Conservation (phyloP, 2,797 vertebrate species). For the Sternarchorhynchus goeldii region DNA sequence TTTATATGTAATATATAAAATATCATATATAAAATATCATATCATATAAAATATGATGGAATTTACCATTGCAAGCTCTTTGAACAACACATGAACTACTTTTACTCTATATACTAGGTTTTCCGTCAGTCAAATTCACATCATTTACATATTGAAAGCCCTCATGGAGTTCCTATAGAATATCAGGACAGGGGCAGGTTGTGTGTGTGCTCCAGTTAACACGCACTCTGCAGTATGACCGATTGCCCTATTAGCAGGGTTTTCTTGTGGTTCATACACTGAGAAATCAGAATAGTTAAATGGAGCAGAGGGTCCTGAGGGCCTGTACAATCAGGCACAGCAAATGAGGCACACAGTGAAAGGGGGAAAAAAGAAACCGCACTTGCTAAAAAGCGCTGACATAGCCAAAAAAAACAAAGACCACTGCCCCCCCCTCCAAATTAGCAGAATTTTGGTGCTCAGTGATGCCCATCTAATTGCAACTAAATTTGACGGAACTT, state of each 20-base stretch:
- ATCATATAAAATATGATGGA: not conserved
- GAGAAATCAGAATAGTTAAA: slow-evolving; percentile 57
- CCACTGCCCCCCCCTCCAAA: slow-evolving; percentile 54
- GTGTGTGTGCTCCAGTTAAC: slow-evolving; percentile 41
- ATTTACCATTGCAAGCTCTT: not conserved
- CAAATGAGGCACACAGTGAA: slow-evolving; percentile 54
- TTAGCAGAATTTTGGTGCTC: slow-evolving; percentile 61
- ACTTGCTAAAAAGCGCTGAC: slow-evolving; percentile 59
- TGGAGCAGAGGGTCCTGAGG: slow-evolving; percentile 57
- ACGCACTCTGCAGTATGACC: slow-evolving; percentile 41
- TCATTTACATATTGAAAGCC: slow-evolving; percentile 47
- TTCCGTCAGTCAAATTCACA: slow-evolving; percentile 22
- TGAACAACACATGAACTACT: slow-evolving; percentile 5
- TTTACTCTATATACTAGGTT: not conserved
- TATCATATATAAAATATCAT: no score
- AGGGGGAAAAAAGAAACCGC: slow-evolving; percentile 43
- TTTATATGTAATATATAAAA: no score
- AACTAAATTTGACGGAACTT: slow-evolving; percentile 69
- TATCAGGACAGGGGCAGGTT: slow-evolving; percentile 41
- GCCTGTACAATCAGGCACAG: slow-evolving; percentile 57
- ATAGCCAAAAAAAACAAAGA: slow-evolving; percentile 52
- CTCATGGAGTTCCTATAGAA: slow-evolving; percentile 43
- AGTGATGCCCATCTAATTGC: slow-evolving; percentile 67
- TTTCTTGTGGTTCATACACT: slow-evolving; percentile 46
- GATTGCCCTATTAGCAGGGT: slow-evolving; percentile 53